These are phyloP conservation scores for Microtus ochrogaster DNA, from an alignment of 2,113 vertebrate species.

Conservation along the genomic window DNA sequence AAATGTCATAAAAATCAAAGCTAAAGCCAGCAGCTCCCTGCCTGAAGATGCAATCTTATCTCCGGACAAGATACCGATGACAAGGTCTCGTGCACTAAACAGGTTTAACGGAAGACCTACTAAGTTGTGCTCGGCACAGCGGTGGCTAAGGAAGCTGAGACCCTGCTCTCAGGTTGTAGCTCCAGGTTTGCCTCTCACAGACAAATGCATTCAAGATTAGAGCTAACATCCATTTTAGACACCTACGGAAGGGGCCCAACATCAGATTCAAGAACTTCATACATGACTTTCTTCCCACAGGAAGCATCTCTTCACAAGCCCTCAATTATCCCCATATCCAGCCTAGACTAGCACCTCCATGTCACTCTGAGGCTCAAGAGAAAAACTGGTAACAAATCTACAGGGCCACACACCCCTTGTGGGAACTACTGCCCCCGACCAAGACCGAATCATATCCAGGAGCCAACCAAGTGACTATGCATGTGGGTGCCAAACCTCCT, in stretches of 20 bases:
- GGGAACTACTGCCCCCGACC: background rate
- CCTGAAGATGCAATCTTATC: background rate
- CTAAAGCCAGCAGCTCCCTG: background rate
- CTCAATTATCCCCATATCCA: background rate
- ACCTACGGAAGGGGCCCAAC: conserved; percentile 1
- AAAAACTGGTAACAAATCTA: background rate
- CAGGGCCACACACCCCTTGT: background rate
- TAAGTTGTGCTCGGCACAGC: background rate
- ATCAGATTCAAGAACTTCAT: background rate
- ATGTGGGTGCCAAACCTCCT: background rate
- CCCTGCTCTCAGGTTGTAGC: background rate
- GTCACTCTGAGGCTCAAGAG: conserved; percentile 8
- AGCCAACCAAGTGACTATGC: background rate
- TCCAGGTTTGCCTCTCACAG: background rate
- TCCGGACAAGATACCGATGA: background rate
- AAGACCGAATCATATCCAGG: background rate
- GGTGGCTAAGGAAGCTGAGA: background rate
- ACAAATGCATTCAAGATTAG: background rate
- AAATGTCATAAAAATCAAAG: background rate
- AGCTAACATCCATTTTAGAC: background rate
- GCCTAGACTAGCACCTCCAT: background rate
- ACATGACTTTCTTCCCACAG: background rate
- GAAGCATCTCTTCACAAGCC: background rate
- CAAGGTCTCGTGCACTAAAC: background rate
- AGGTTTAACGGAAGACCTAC: background rate